Evolutionary conservation across 2,113 vertebrate genomes (phyloP).

Genomic region (Rhea pennata): DNA sequence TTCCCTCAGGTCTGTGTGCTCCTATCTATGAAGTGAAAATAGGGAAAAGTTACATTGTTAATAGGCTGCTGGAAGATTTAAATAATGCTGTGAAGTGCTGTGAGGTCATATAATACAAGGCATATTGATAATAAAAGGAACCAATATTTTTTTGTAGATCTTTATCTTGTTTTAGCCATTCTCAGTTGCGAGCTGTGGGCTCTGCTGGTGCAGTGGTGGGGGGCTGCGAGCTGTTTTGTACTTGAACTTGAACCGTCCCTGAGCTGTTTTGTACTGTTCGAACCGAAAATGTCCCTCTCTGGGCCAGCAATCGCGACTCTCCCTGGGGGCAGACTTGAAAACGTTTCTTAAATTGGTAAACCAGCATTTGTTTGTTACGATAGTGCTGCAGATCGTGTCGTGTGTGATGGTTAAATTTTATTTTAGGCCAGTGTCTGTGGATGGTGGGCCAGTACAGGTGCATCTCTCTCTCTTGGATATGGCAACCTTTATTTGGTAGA

Average conservation of each 20-base stretch:
- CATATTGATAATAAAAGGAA: background rate
- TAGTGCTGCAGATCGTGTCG: background rate
- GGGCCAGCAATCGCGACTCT: background rate
- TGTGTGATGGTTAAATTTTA: background rate
- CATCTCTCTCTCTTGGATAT: background rate
- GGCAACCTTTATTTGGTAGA: background rate
- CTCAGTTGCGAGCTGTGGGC: background rate
- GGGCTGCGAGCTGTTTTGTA: background rate
- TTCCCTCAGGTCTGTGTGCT: fast-evolving
- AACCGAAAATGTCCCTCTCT: background rate
- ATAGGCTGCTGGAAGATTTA: background rate
- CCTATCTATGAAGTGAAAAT: background rate
- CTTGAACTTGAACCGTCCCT: background rate
- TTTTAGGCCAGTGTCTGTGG: background rate
- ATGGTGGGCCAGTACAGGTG: background rate
- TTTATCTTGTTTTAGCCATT: background rate
- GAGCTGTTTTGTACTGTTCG: background rate
- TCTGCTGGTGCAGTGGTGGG: background rate
- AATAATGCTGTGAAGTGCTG: background rate
- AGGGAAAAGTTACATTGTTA: background rate
- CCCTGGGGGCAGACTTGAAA: background rate
- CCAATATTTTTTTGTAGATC: background rate
- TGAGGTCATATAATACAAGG: background rate
- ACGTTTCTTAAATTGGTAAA: background rate
- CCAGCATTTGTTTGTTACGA: background rate